These are phyloP conservation scores for Apteryx owenii DNA, from an alignment of 2,113 vertebrate genomes.

Conservation along the genomic window DNA sequence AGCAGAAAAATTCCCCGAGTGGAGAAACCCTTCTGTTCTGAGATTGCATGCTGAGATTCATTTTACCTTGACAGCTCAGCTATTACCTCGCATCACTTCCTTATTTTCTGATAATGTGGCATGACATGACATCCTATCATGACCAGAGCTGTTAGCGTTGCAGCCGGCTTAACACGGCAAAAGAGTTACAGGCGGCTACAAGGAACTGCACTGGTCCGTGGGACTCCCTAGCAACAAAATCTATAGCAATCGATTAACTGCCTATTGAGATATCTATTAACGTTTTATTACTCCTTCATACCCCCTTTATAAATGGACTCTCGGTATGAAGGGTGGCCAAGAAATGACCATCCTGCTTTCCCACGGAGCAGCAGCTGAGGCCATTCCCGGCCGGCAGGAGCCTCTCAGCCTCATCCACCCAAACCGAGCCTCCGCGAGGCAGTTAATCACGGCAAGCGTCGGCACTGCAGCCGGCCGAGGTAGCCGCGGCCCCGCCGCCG, in stretches of 20 bases:
- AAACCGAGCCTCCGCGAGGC: not conserved
- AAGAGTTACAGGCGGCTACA: not conserved
- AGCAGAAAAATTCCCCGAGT: not conserved
- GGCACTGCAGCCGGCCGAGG: not conserved
- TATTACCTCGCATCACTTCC: not conserved
- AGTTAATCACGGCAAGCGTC: not conserved
- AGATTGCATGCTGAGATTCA: not conserved
- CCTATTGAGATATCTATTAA: not conserved
- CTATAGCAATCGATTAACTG: constrained; percentile 37
- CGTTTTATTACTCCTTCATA: constrained; percentile 4
- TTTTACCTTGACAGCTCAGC: not conserved
- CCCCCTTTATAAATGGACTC: not conserved
- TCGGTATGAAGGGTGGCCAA: not conserved
- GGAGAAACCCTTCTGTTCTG: not conserved
- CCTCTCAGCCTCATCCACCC: not conserved
- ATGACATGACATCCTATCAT: rapidly evolving
- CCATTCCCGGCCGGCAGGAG: not conserved
- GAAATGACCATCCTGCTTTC: not conserved
- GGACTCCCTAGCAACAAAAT: not conserved
- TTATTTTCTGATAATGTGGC: rapidly evolving
- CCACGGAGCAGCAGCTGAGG: not conserved
- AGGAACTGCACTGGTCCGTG: rapidly evolving
- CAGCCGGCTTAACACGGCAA: not conserved
- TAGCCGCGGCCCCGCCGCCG: not conserved
- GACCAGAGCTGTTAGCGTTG: not conserved